phyloP scores from a whole-genome alignment of 2,888 invertebrate species.

The Falcaria lacertinaria region DNA sequence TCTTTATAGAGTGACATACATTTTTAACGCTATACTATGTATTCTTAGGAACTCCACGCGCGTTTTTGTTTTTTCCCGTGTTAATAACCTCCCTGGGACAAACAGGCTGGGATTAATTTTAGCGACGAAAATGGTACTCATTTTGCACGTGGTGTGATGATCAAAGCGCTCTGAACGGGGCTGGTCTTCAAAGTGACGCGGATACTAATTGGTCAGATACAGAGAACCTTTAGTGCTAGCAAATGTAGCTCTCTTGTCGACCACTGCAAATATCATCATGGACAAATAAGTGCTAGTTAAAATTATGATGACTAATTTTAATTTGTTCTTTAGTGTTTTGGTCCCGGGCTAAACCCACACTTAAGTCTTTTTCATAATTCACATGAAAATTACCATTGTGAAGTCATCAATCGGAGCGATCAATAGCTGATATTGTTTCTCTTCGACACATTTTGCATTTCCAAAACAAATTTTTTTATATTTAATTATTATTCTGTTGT shows the following conservation, averaged over 20 bases:
- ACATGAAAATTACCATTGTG: slow-evolving; percentile 20
- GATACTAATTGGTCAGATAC: slow-evolving; percentile 66
- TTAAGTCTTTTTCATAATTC: slow-evolving; percentile 15
- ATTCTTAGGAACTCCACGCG: slow-evolving; percentile 47
- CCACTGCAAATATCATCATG: background rate
- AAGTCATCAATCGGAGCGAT: slow-evolving; percentile 14
- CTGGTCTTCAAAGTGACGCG: slow-evolving; percentile 55
- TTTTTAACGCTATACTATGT: slow-evolving; percentile 41
- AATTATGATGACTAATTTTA: background rate
- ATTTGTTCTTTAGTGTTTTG: background rate
- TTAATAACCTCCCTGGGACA: slow-evolving; percentile 56
- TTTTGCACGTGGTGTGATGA: slow-evolving; percentile 53
- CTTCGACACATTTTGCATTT: slow-evolving; percentile 25
- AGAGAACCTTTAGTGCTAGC: slow-evolving; percentile 30
- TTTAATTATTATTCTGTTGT: too few relatives aligned
- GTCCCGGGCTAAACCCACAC: slow-evolving; percentile 32
- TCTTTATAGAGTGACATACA: slow-evolving; percentile 53
- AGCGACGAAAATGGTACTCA: slow-evolving; percentile 56
- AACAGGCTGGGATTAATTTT: slow-evolving; percentile 47
- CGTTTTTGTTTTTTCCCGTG: slow-evolving; percentile 34
- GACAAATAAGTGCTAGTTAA: background rate
- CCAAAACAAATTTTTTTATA: slow-evolving; percentile 7
- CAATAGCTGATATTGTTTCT: slow-evolving; percentile 27
- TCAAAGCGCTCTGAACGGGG: slow-evolving; percentile 54
- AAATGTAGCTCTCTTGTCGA: background rate